Conservation (phyloP, 2,888 invertebrate species). For the Aleiodes leptofemur region DNA sequence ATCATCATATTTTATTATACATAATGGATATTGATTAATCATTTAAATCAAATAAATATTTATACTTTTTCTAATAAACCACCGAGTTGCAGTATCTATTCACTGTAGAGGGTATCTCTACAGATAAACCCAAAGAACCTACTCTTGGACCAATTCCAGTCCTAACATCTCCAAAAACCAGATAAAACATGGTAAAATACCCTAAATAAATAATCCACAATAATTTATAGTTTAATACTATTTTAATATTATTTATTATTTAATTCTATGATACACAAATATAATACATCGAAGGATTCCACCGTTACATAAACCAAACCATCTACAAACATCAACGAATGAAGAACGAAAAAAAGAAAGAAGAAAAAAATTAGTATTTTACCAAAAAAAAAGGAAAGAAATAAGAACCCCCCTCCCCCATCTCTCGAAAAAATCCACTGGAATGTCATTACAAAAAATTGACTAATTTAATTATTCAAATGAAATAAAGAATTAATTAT, state of each 20-base stretch:
- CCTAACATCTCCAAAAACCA: too few relatives aligned
- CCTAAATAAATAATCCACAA: too few relatives aligned
- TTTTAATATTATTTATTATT: conserved; percentile 6
- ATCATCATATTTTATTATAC: too few relatives aligned
- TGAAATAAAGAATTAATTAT: conserved; percentile 7
- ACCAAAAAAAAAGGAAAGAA: neutral
- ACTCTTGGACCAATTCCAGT: too few relatives aligned
- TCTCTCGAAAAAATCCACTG: neutral
- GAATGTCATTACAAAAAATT: neutral
- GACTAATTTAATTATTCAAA: neutral
- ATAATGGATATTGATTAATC: too few relatives aligned
- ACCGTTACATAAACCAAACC: conserved; percentile 13
- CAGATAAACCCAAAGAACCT: too few relatives aligned
- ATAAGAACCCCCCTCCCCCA: neutral
- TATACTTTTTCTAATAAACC: too few relatives aligned
- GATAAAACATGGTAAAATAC: too few relatives aligned
- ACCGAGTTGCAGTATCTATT: too few relatives aligned
- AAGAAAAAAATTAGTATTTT: neutral
- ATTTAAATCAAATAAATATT: too few relatives aligned
- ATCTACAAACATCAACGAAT: conserved; percentile 12
- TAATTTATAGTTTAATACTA: too few relatives aligned
- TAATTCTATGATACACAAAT: conserved; percentile 23
- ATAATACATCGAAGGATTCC: conserved; percentile 22
- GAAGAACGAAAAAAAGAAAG: neutral
- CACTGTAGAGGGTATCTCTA: too few relatives aligned